These are phyloP conservation scores for Alsophila aescularia DNA, from an alignment of 2,888 invertebrate genomes.

Conservation along the genomic window DNA sequence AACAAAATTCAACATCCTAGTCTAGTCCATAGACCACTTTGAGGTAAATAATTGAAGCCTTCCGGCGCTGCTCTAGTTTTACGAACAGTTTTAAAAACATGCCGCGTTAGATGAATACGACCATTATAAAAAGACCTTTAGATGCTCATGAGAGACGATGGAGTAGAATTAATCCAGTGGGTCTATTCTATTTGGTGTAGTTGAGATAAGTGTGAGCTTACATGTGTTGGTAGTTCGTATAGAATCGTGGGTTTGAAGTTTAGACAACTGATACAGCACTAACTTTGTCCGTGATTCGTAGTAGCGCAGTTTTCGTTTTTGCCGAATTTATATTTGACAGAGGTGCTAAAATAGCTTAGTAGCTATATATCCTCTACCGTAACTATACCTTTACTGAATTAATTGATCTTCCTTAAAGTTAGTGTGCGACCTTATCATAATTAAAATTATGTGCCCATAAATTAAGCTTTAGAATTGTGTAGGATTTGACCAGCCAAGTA, in stretches of 20 bases:
- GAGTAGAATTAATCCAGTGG: conserved; percentile 16
- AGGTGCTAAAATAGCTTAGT: neutral
- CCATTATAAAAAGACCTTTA: conserved; percentile 41
- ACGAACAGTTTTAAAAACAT: conserved; percentile 54
- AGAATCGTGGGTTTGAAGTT: conserved; percentile 42
- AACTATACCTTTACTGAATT: neutral
- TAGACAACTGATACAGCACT: conserved; percentile 49
- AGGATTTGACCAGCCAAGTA: too few relatives aligned
- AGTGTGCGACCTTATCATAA: too few relatives aligned
- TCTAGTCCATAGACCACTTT: neutral
- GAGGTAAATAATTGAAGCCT: conserved; percentile 59
- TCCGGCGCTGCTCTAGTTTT: conserved; percentile 54
- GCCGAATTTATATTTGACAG: conserved; percentile 3
- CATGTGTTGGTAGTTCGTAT: conserved; percentile 32
- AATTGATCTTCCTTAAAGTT: too few relatives aligned
- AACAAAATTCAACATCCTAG: conserved; percentile 3
- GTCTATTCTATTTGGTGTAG: conserved; percentile 38
- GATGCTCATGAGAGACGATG: conserved; percentile 11
- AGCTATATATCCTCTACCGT: neutral
- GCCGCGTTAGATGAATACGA: conserved; percentile 9
- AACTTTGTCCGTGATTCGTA: conserved; percentile 44
- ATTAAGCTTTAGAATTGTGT: too few relatives aligned
- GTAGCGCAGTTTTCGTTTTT: neutral
- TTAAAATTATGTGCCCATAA: too few relatives aligned
- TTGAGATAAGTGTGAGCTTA: conserved; percentile 32